These are phyloP conservation scores for Acromyrmex charruanus DNA, from an alignment of 1,140 invertebrate genomes.

Conservation along the genomic window DNA sequence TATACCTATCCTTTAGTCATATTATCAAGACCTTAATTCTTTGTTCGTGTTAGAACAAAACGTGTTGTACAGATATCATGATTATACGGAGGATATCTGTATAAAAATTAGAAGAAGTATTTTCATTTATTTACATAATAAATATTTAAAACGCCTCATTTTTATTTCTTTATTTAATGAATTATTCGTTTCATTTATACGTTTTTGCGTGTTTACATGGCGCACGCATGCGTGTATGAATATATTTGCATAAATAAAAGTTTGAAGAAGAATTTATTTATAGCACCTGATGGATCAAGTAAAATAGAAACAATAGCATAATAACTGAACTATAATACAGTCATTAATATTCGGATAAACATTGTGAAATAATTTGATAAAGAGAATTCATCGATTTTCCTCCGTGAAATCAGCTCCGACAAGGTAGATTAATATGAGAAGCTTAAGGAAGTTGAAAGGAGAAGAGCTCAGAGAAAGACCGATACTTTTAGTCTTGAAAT, in stretches of 20 bases:
- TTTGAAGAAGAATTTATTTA: neutral
- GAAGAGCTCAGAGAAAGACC: constrained; percentile 27
- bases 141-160: neutral
- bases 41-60: no score
- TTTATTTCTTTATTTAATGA: neutral
- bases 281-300: neutral
- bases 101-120: neutral
- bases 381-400: constrained; percentile 28
- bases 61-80: no score
- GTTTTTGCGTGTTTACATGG: neutral
- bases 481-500: constrained; percentile 63
- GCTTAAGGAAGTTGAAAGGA: constrained; percentile 45
- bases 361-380: constrained; percentile 32
- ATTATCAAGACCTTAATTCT: no score
- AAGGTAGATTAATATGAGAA: constrained; percentile 52
- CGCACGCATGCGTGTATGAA: neutral
- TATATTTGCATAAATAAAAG: constrained; percentile 12
- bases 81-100: no score
- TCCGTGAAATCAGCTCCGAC: constrained; percentile 34
- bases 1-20: no score
- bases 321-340: neutral
- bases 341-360: constrained; percentile 32
- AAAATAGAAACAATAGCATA: constrained; percentile 1
- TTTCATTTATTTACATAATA: neutral
- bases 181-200: neutral